Evolutionary conservation across 2,797 vertebrate genomes (phyloP).

Genomic region (Mustela erminea): DNA sequence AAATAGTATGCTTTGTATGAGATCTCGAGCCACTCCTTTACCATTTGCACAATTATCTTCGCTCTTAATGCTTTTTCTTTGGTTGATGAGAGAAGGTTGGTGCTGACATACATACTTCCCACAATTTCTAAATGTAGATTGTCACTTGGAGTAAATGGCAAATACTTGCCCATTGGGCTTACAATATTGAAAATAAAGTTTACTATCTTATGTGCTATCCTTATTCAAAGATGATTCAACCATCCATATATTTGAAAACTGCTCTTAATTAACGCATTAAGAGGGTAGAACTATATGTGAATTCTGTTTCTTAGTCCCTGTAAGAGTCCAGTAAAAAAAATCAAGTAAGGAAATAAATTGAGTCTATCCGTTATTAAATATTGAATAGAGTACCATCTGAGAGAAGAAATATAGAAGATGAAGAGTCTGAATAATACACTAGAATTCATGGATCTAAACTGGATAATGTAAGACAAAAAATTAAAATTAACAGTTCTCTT

Average conservation of each 20-base stretch:
- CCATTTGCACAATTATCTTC: not conserved
- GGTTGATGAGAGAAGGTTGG: not conserved
- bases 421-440: not conserved
- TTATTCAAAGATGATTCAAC: not conserved
- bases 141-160: not conserved
- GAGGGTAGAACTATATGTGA: not conserved
- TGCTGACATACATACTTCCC: not conserved
- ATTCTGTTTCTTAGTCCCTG: not conserved
- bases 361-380: not conserved
- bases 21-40: not conserved
- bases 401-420: not conserved
- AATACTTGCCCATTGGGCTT: not conserved
- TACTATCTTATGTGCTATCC: not conserved
- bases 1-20: not conserved
- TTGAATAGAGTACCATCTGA: not conserved
- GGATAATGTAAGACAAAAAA: not conserved
- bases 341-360: not conserved
- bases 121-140: not conserved
- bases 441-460: not conserved
- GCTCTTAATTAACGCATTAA: not conserved
- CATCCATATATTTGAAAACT: not conserved
- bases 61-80: not conserved
- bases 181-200: not conserved
- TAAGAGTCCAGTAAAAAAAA: not conserved
- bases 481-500: not conserved